Percentiles rank a stretch among this genome's conserved stretches.
These are phyloP conservation scores for Dromiciops gliroides DNA, from an alignment of 2,113 vertebrate genomes.

Conservation along the genomic window DNA sequence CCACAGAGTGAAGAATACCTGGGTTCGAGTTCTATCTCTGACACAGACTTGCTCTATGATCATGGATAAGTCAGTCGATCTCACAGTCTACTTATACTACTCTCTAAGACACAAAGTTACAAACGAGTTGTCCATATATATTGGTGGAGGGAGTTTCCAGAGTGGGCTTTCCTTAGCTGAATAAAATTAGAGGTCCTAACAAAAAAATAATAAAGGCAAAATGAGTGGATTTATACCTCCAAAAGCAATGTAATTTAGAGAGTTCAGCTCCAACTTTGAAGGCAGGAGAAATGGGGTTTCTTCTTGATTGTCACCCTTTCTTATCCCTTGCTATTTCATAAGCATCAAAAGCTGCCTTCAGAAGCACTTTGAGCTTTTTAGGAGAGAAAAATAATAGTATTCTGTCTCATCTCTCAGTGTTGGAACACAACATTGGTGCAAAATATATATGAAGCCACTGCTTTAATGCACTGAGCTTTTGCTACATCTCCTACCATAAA, in stretches of 20 bases:
- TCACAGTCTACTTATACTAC: not conserved
- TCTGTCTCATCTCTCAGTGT: slow-evolving; percentile 37
- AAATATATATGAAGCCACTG: not conserved
- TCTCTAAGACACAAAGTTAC: not conserved
- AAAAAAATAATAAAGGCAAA: not conserved
- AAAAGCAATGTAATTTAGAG: slow-evolving; percentile 30
- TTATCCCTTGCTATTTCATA: not conserved
- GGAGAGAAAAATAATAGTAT: not conserved
- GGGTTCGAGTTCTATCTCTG: not conserved
- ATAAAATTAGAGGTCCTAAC: not conserved
- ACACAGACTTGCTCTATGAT: not conserved
- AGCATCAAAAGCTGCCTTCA: not conserved
- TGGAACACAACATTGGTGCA: slow-evolving; percentile 31
- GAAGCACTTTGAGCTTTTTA: slow-evolving; percentile 24
- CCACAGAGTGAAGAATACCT: not conserved
- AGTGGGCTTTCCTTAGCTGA: not conserved
- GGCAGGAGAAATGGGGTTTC: not conserved
- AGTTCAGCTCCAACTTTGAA: not conserved
- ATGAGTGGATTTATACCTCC: not conserved
- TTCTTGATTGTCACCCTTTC: slow-evolving; percentile 34
- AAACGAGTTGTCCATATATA: not conserved
- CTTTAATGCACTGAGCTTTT: not conserved
- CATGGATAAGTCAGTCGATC: not conserved
- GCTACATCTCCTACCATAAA: slow-evolving; percentile 7
- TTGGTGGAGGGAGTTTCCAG: not conserved